Base-by-base conservation (phyloP, 2,888 invertebrate genomes). In the Heliconius erato region DNA sequence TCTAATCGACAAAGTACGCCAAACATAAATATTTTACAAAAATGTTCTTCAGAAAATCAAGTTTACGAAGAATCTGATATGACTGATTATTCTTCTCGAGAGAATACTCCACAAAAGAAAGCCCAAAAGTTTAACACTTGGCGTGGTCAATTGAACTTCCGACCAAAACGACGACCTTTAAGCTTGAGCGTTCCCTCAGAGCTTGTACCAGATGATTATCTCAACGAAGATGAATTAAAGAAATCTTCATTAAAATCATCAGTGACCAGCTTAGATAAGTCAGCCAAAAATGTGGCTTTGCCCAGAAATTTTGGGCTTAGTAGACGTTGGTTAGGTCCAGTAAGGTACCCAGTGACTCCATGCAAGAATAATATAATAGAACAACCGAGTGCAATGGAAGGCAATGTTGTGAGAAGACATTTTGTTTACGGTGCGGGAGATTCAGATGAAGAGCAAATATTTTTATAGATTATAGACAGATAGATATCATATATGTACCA, bases 361-460 rank as follows among this genome's bases (percentile, higher is more conserved):
- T 96, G 97, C 80, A 97, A 97, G 88, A 95, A 94, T 85, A 91
- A 90, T 85, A 86, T 87, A 82, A 87, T 89, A 79, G 90, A 90
- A 63, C 87, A 89, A 81, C 90, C 90, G 59, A 90, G 92, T 92
- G 93, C 92, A 92, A 92, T 93, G 68, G 91, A 92, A 74, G 92
- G 92, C 83, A 93, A 93, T 89, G 91, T 95, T 79, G 91, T 93
- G 40, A 92, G 92, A 85, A 92, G 92, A 91, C 95, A 95, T 91
- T 94, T 96, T 85, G 90, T 95, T 35, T 96, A 96, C 87, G 96
- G 96, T 89, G 94, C 93, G 89, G 94, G 95, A 87, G 94, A 95
- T 87, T 97, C 97, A 1, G 97, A 97, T 89, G 97, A 97, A 88
- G 97, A 97, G 90, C 97, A 97, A 91, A 97, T 97, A 92, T 97